Base-by-base conservation (phyloP, 2,888 invertebrate species). In the Serrognathus titanus region DNA sequence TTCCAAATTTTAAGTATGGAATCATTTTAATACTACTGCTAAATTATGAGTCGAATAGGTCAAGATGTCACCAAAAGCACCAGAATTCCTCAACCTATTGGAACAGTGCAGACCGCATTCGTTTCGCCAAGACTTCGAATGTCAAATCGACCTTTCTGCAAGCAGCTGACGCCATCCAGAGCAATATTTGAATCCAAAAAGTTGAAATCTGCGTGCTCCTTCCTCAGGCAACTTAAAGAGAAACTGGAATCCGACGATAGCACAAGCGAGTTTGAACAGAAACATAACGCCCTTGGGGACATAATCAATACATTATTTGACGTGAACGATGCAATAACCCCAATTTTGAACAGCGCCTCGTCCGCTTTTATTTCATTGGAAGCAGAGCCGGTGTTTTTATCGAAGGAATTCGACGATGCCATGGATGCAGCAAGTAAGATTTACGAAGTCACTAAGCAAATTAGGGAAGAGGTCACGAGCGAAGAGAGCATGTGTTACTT, bases 171-270 rank as follows among this genome's bases (percentile, higher is more conserved):
- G 5, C 50, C 56, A 6, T 39, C 13, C n/a, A 47, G 56, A 10
- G 52, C 51, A 5, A 52, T 52, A 43, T 51, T 57, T 37, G 57
- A 57, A 38, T 48, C 51, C n/a, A 47, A 52, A 35, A 57, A 48
- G 35, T 31, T 57, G 1, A 36, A 47, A 11, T 52, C 51, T 8
- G 57, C 57, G 4, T 57, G 51, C 16, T 41, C 36, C 11, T 57
- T 57, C 48, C 11, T 57, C 9, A 57, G 41, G 20, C 35, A 31
- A 12, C 52, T 57, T 10, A 57, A 51, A 40, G 38, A 52, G 13
- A 57, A 57, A 37, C 38, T 57, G 12, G 57, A 57, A 16, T 31
- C 16, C 11, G 52, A 52, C 4, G 43, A 16, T 12, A 48, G 35
- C 6, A 43, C 37, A 1, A 9, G 11, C 1, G 40, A 35, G 11